Evolutionary conservation across 2,888 invertebrate genomes (phyloP), one percentile per base, ranked within the genome.

Genomic region (Epinotia brunnichana): DNA sequence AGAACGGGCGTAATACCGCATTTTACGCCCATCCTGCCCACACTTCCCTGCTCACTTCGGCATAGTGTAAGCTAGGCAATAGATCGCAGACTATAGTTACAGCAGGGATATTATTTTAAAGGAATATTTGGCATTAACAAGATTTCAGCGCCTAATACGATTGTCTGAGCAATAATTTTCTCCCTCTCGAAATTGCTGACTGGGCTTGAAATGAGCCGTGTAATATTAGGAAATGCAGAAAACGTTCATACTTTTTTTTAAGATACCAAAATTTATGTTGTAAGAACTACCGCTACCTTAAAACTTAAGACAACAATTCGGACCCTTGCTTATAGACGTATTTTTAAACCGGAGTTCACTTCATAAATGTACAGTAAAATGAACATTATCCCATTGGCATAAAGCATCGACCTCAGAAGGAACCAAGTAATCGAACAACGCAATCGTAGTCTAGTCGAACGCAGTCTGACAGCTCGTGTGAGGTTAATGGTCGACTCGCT

Each of bases 401-500:
- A 68, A 51, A 62, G n/a, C 44, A 51, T 15, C 35, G 19, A 57
- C 29, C 2, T 15, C 9, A 39, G 7, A n/a, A 29, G 19, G 11
- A 61, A 2, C 5, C 29, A 35, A 59, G 9, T 51, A 35, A 53
- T 39, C 21, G 57, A 41, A 57, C 63, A 59, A 53, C 59, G 41
- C 51, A 21, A 60, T 21, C 41, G 29, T 19, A 39, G 69, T 70
- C 71, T 71, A 69, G 51, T 35, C 61, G 62, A 70, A 60, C 64
- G 74, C 68, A 69, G 69, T 79, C 77, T 89, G 87, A 86, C 87
- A 85, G 83, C 82, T 86, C 81, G 84, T 85, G 81, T 83, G 83
- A 85, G 87, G 87, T 85, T 88, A 87, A 83, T 90, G 88, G 88
- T 88, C 87, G 89, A 89, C 87, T 84, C 80, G 78, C 73, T 73